Conservation (phyloP, 2,888 invertebrate species). For the Chydorus sphaericus region DNA sequence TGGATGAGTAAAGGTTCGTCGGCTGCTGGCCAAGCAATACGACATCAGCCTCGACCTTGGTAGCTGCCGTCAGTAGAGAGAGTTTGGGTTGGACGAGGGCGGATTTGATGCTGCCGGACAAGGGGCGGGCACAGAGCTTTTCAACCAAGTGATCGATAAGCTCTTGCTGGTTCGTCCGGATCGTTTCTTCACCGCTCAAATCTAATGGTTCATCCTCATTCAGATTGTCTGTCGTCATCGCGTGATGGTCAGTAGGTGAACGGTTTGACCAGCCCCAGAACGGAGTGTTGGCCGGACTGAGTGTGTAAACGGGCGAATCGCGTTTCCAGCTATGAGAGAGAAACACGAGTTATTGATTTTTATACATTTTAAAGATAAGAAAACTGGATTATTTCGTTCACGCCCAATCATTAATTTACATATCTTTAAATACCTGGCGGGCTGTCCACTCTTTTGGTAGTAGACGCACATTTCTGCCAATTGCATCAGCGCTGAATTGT, state of each 20-base stretch:
- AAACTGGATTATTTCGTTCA: too few species aligned
- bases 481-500: conserved; percentile 10
- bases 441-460: neutral
- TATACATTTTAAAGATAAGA: too few species aligned
- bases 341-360: too few species aligned
- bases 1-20: neutral
- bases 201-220: conserved; percentile 4
- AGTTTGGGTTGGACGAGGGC: conserved; percentile 24
- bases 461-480: conserved; percentile 10
- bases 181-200: conserved; percentile 17
- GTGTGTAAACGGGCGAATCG: neutral
- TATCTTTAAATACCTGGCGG: neutral
- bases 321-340: too few species aligned
- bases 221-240: neutral
- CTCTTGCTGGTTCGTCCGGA: conserved; percentile 38
- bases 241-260: neutral
- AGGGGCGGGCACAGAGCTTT: conserved; percentile 22
- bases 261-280: neutral
- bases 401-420: too few species aligned
- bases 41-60: neutral
- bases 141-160: conserved; percentile 42
- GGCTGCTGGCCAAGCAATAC: neutral
- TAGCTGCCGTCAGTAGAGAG: neutral
- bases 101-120: conserved; percentile 14
- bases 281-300: neutral